Evolutionary conservation across 2,888 invertebrate genomes (phyloP), one percentile per base, ranked within the genome.

Genomic region (Mesorhabditis belari): DNA sequence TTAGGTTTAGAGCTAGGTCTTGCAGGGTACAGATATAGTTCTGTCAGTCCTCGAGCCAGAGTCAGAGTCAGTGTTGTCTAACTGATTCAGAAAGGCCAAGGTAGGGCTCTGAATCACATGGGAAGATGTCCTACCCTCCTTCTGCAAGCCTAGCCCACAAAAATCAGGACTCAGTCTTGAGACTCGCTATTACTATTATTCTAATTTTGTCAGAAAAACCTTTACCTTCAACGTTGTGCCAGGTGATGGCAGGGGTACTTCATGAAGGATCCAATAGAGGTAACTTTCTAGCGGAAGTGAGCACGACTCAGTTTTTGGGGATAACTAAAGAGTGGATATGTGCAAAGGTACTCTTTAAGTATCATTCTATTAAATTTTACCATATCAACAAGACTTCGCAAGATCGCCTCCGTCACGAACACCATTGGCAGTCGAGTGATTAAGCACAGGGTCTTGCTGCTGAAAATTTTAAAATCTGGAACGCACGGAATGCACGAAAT

Each of bases 181-280:
- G 17, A 12, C 19, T n/a, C 19, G 19, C 19, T 9, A 52, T 9
- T 52, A 52, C 52, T n/a, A 12, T 52, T 52, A 17, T 52, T 52
- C 52, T 21, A 9, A 19, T 19, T 52, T 21, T 12, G 9, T 52
- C 19, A 21, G 21, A 56, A 23, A 26, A 51, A 21, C 23, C 21
- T 78, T 88, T 85, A 84, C 85, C 76, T 82, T 85, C 77, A 94
- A 86, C 65, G 92, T 91, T 81, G 91, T 89, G 17, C 94, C 94
- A 2, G 90, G 88, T 60, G 89, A 86, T 50, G 95, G 95, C 74
- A 92, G 86, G 79, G 89, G 89, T 61, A 95, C 73, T 85, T 95
- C 93, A 84, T 92, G 92, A 57, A 96, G 86, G 70, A 95, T 86
- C 84, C 94, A 94, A 84, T 92, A 94, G 9, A 96, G 90, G 84